A percentile compares a stretch with the other conserved stretches of the same genome.
Evolutionary conservation across 2,113 vertebrate species (phyloP).

Genomic region (Macquaria ambigua): DNA sequence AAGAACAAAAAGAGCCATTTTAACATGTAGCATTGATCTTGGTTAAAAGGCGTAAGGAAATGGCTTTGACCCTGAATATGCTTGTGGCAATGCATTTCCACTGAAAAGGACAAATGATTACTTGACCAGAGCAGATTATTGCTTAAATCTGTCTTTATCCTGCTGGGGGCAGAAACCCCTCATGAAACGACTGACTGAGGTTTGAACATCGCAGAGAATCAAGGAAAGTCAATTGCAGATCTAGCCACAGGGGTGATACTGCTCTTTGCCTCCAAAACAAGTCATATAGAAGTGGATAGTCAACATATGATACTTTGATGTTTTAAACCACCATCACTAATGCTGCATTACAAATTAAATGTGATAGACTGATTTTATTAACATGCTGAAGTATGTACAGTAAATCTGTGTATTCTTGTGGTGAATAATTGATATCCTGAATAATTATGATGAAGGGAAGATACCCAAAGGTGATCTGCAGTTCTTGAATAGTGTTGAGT

Average conservation of each 20-base stretch:
- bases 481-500: conserved; percentile 4
- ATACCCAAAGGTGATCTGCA: conserved; percentile 12
- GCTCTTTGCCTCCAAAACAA: conserved; percentile 35
- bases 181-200: conserved; percentile 25
- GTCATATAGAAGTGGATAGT: not conserved
- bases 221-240: conserved; percentile 20
- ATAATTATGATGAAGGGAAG: conserved; percentile 43
- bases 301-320: not conserved
- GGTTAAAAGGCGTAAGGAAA: conserved; percentile 16
- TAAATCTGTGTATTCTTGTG: conserved; percentile 29
- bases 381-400: conserved; percentile 35
- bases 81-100: conserved; percentile 6
- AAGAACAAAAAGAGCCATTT: conserved; percentile 8
- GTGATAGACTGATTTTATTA: conserved; percentile 7
- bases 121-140: conserved; percentile 34
- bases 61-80: conserved; percentile 5
- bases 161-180: conserved; percentile 25
- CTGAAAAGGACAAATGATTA: conserved; percentile 28
- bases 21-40: conserved; percentile 16
- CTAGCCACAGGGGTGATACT: not conserved
- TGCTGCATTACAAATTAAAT: not conserved
- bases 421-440: conserved; percentile 57
- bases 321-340: not conserved
- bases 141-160: conserved; percentile 55
- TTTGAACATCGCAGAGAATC: conserved; percentile 19